Conservation (phyloP, 2,113 vertebrate genomes). For the Cavia porcellus region DNA sequence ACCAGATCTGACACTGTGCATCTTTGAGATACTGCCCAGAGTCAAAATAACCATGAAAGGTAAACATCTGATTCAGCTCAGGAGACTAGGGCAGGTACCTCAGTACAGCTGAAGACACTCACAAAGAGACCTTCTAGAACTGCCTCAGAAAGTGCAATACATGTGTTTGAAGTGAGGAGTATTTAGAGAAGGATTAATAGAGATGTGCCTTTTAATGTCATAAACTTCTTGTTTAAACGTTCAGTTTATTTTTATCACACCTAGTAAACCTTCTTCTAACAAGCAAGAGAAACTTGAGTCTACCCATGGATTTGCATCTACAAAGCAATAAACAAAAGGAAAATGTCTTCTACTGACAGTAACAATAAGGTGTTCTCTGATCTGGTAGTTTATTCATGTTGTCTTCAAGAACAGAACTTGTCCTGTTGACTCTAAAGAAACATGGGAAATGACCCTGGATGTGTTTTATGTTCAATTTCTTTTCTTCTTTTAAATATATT, state of each 20-base stretch:
- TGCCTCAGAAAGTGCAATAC: neutral
- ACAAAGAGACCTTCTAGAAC: neutral
- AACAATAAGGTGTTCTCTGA: neutral
- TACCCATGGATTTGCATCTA: neutral
- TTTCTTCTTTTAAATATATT: neutral
- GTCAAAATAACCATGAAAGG: neutral
- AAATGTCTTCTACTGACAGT: neutral
- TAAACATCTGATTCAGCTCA: neutral
- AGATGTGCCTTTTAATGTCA: neutral
- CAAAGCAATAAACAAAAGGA: neutral
- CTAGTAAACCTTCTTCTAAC: slow-evolving; percentile 2
- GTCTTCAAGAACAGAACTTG: neutral
- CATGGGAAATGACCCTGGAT: neutral
- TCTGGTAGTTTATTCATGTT: neutral
- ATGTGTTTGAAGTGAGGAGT: neutral
- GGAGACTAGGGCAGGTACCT: neutral
- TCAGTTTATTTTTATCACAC: neutral
- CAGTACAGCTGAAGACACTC: neutral
- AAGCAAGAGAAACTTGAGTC: slow-evolving; percentile 25
- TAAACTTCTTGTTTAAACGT: neutral
- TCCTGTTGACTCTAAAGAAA: neutral
- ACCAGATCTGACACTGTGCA: neutral
- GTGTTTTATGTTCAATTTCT: neutral
- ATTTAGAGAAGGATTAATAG: neutral
- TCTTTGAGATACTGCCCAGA: neutral